These are phyloP conservation scores for Leptobrachium ailaonicum DNA, from an alignment of 2,113 vertebrate genomes.

Conservation along the genomic window DNA sequence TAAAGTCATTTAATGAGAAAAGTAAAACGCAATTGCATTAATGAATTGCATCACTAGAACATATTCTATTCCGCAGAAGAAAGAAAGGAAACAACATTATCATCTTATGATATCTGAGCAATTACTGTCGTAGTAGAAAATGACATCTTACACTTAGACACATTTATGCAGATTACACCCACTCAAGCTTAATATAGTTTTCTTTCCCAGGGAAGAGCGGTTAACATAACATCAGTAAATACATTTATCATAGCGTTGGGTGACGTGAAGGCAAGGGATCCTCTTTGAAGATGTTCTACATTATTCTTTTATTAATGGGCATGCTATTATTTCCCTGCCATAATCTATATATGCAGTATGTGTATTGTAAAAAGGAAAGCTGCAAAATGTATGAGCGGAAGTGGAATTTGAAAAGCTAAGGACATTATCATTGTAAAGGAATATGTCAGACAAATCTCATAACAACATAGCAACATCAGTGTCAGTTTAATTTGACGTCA, in stretches of 20 bases:
- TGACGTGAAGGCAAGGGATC: slow-evolving; percentile 14
- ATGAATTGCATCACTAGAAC: slow-evolving; percentile 1
- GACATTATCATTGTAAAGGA: background rate
- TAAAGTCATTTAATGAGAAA: no score
- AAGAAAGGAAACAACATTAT: slow-evolving; percentile 13
- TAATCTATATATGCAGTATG: background rate
- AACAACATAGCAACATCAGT: background rate
- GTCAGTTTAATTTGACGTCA: background rate
- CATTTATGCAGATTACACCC: slow-evolving; percentile 23
- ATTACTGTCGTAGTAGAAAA: slow-evolving; percentile 31
- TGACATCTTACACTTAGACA: slow-evolving; percentile 22
- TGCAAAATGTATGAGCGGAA: background rate
- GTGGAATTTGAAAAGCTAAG: background rate
- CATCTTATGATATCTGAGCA: slow-evolving; percentile 2
- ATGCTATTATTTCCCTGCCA: background rate
- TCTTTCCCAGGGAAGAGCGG: background rate
- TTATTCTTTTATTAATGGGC: background rate
- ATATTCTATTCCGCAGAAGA: background rate
- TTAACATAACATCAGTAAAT: background rate
- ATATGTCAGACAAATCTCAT: background rate
- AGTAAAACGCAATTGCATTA: no score
- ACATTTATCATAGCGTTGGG: background rate
- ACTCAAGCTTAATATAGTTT: slow-evolving; percentile 34
- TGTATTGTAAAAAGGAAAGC: background rate
- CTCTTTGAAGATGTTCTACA: background rate